Evolutionary conservation across 2,113 vertebrate species (phyloP), one percentile per base, ranked within the genome.

Genomic region (Trogon melanurus): DNA sequence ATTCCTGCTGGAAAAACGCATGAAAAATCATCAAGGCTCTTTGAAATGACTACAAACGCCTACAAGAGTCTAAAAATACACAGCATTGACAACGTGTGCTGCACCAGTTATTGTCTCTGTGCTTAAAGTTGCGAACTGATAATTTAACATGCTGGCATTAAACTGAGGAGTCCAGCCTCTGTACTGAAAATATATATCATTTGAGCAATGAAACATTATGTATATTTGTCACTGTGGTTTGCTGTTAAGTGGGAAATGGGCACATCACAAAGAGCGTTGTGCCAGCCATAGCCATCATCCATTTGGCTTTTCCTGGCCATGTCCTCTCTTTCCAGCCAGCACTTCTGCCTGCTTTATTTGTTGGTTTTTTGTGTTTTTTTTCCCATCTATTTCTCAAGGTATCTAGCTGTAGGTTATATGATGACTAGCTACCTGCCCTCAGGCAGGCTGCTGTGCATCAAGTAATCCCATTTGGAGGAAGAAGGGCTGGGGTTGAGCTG

Each of bases 21-120:
- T 54, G 58, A 70, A 88, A 88, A 93, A 88, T 60, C 56, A 88
- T 66, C 60, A 61, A 64, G 69, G 69, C 61, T 18, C 69, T 79
- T 85, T 4, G 19, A 83, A 94, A 71, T 0, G 0, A 84, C 76
- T 80, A 58, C 34, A 29, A 66, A 93, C 76, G 4, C 95, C 95
- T 94, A 96, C 95, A 21, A 11, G 20, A n/a, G 21, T 69, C 92
- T 96, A 96, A 94, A 96, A 95, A 94, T 96, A 96, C 0, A 2
- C 53, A 65, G 60, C 76, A 47, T 1, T 88, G 76, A 83, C 65
- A 89, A 58, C 17, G 66, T 36, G 61, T 45, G 73, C 85, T 21
- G 34, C 53, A 92, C 67, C 64, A 72, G 36, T 51, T 81, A 94
- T 94, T 94, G 85, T 96, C 85, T 67, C 72, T 57, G 48, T 53